These are phyloP conservation scores for Propithecus perrieri DNA, from an alignment of 2,797 vertebrate genomes.

Conservation along the genomic window DNA sequence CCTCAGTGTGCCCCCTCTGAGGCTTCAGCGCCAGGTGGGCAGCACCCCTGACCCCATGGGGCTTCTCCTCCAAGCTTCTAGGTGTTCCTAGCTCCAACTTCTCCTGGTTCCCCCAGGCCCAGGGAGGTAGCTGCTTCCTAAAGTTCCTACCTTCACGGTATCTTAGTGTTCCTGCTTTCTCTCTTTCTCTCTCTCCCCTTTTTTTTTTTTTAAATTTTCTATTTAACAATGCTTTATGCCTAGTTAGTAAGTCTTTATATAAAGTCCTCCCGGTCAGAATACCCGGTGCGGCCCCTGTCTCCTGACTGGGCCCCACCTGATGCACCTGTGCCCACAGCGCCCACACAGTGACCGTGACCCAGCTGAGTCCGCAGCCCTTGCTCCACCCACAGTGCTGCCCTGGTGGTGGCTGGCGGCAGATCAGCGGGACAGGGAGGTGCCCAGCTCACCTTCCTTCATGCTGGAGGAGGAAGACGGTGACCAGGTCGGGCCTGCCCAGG, in stretches of 20 bases:
- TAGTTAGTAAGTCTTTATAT: not conserved
- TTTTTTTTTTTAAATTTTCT: not conserved
- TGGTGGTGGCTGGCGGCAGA: not conserved
- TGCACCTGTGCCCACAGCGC: accelerated
- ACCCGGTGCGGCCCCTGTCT: not conserved
- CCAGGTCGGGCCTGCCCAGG: accelerated
- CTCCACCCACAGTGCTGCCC: not conserved
- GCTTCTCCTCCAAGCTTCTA: not conserved
- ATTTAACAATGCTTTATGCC: not conserved
- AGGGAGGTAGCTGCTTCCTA: not conserved
- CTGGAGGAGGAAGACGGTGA: not conserved
- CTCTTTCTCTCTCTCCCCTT: too few relatives aligned
- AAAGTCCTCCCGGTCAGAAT: not conserved
- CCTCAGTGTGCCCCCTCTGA: accelerated
- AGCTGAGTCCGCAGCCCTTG: too few relatives aligned
- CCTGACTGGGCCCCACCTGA: not conserved
- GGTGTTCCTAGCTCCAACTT: not conserved
- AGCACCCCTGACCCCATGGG: accelerated
- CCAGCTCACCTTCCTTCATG: not conserved
- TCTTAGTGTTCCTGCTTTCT: not conserved
- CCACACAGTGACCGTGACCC: not conserved
- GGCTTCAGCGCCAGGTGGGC: accelerated
- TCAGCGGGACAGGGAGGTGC: not conserved
- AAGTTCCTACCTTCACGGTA: not conserved
- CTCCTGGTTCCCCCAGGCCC: not conserved